These are phyloP conservation scores for Petrocephalus zakoni DNA, from an alignment of 2,113 vertebrate species.

Conservation along the genomic window DNA sequence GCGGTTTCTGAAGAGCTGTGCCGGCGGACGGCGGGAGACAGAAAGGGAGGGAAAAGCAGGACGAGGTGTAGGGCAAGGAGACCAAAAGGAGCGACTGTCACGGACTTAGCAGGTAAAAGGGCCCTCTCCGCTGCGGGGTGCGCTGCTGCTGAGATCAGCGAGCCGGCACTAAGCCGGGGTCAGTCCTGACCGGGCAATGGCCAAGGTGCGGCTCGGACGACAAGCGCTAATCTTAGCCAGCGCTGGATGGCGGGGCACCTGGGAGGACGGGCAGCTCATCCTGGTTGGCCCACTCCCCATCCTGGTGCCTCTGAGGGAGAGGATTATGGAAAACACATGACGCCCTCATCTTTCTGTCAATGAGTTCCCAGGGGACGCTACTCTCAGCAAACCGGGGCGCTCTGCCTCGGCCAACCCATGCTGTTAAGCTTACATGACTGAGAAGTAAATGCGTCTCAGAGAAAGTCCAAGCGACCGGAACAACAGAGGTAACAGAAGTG, in stretches of 20 bases:
- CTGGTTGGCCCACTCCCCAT: background rate
- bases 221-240: background rate
- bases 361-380: background rate
- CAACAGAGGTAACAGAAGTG: background rate
- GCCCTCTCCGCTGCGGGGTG: background rate
- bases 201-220: background rate
- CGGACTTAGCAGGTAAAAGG: background rate
- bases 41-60: background rate
- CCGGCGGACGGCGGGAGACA: background rate
- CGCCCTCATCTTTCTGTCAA: background rate
- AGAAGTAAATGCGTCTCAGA: background rate
- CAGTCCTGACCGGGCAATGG: background rate
- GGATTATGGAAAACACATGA: background rate
- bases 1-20: background rate
- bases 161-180: background rate
- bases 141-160: background rate
- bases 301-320: background rate
- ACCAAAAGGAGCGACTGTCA: background rate
- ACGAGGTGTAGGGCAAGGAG: background rate
- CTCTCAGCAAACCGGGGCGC: background rate
- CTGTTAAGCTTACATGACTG: background rate
- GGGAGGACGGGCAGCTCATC: background rate
- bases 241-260: background rate
- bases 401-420: background rate
- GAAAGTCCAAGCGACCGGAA: background rate